phyloP scores from a whole-genome alignment of 1,140 invertebrate species.

The Euwallacea similis region DNA sequence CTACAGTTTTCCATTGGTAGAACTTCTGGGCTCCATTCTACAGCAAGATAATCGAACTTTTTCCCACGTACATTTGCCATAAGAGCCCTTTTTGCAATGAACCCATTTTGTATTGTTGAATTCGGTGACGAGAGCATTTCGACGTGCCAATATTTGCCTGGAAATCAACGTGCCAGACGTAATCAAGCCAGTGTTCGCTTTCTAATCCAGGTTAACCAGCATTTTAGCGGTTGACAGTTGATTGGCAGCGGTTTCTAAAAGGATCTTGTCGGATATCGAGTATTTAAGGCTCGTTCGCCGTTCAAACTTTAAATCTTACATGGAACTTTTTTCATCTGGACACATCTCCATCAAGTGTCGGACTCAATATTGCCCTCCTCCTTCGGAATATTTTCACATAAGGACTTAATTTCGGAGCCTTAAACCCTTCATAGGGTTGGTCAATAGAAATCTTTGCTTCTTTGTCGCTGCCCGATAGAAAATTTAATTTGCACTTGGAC shows the following conservation, averaged over 20 bases:
- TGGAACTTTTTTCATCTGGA: neutral
- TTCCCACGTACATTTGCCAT: no score
- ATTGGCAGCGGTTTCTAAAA: slow-evolving; percentile 8
- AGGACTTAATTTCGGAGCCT: neutral
- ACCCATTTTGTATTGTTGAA: no score
- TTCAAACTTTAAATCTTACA: neutral
- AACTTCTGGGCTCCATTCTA: no score
- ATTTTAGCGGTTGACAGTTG: slow-evolving; percentile 7
- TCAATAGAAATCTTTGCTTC: slow-evolving; percentile 12
- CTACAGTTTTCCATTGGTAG: no score
- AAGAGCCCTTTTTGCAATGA: no score
- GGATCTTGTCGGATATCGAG: neutral
- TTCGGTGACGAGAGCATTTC: no score
- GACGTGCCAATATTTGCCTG: neutral
- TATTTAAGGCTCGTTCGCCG: neutral
- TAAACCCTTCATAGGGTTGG: slow-evolving; percentile 1
- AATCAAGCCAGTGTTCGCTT: slow-evolving; percentile 8
- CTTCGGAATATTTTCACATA: neutral
- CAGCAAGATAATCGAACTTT: no score
- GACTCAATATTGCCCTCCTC: neutral
- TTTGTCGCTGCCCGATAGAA: neutral
- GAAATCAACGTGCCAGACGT: neutral
- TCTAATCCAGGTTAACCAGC: slow-evolving; percentile 15
- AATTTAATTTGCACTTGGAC: neutral
- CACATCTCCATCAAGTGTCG: neutral